These are phyloP conservation scores for Petroica traversi DNA, from an alignment of 2,113 vertebrate genomes.

Conservation along the genomic window DNA sequence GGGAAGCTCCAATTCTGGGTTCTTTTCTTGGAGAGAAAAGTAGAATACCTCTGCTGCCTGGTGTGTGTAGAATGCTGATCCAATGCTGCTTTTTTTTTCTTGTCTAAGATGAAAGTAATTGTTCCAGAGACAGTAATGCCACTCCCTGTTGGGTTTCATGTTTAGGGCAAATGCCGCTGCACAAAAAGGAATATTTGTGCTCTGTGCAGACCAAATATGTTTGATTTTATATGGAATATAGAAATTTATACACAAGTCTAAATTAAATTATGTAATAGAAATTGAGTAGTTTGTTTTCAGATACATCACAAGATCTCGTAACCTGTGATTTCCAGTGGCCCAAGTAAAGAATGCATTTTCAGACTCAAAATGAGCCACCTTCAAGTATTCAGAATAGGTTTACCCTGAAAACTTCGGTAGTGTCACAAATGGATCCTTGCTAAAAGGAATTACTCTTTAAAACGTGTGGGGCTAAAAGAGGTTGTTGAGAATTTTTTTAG, in stretches of 20 bases:
- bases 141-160: not conserved
- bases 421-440: not conserved
- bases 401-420: not conserved
- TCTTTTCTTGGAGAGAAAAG: not conserved
- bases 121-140: not conserved
- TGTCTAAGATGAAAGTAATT: not conserved
- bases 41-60: not conserved
- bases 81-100: not conserved
- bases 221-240: not conserved
- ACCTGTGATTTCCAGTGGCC: not conserved
- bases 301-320: not conserved
- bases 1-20: not conserved
- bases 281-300: not conserved
- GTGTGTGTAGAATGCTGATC: not conserved
- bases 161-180: not conserved
- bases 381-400: not conserved
- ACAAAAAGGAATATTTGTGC: not conserved
- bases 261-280: not conserved
- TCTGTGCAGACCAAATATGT: not conserved
- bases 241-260: not conserved
- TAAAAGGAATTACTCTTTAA: not conserved
- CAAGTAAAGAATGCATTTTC: not conserved
- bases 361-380: not conserved
- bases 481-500: not conserved
- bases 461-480: not conserved